Base-by-base conservation (phyloP, 2,797 vertebrate species). In the Takifugu rubripes region DNA sequence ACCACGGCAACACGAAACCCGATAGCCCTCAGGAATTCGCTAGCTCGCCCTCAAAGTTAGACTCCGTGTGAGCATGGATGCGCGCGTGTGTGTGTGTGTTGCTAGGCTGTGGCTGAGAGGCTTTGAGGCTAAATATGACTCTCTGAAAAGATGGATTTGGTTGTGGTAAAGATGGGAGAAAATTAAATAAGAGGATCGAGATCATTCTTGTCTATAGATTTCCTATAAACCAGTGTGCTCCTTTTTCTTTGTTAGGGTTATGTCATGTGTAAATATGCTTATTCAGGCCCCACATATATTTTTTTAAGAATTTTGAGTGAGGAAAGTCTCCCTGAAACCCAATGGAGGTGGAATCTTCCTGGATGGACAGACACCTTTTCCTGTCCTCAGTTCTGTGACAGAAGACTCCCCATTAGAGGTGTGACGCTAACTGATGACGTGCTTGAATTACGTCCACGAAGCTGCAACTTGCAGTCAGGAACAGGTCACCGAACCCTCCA, bases 1-100 rank as follows among this genome's bases (percentile, higher is more conserved):
- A 93, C 95, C 92, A 97, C 93, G 94, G 96, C 92, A 94, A 99
- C 92, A 72, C 75, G 97, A 97, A 98, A 99, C 92, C 90, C 4
- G 92, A 99, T 93, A 94, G 92, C 85, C 92, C 89, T 90, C 87
- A 93, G 95, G 96, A 98, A 98, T 99, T 97, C 88, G 90, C 93
- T 91, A 73, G 91, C 84, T 85, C 55, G 80, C 85, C 87, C 88
- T 86, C 82, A 88, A 87, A 88, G 75, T 85, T 78, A 52, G 72
- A 29, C 48, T 70, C 50, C 54, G 51, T 67, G 52, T 68, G 66
- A 68, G 67, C 61, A 56, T 72, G 61, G 59, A 59, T 52, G 47
- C 48, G 49, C 54, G 61, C 43, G 57, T 59, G 57, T 49, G 40
- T 56, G 40, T 52, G 53, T 64, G 48, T 54, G 73, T 61, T 73